Evolutionary conservation across 2,888 invertebrate genomes (phyloP).

Genomic region (Nomada flava): DNA sequence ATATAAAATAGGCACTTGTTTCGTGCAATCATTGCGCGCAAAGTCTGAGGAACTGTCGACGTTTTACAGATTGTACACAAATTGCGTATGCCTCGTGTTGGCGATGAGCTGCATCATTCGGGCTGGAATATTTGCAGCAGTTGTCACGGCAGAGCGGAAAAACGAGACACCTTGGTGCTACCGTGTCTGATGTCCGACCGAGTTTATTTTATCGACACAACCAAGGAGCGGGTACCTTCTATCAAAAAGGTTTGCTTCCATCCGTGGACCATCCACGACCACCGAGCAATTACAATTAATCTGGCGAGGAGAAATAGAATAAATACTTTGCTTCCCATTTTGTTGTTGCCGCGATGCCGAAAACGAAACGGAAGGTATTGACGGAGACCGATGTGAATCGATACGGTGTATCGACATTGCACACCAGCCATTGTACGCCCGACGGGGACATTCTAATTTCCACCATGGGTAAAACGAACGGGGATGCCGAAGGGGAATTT

Average conservation of each 20-base stretch:
- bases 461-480: conserved; percentile 95
- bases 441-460: conserved; percentile 98
- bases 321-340: no score
- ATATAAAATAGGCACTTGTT: background rate
- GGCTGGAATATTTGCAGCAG: conserved; percentile 99
- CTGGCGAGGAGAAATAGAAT: no score
- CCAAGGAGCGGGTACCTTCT: conserved; percentile 89
- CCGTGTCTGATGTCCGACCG: conserved; percentile 93
- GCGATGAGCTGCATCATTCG: conserved; percentile 97
- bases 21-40: background rate
- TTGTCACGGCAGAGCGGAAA: conserved; percentile 87
- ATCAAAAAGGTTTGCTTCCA: conserved; percentile 88
- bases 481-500: conserved; percentile 94
- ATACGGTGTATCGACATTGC: conserved; percentile 93
- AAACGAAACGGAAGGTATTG: conserved; percentile 30
- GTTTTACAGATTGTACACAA: conserved; percentile 92
- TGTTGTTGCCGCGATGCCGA: no score
- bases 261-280: no score
- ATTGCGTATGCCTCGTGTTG: conserved; percentile 90
- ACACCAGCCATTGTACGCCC: conserved; percentile 97
- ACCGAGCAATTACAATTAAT: background rate
- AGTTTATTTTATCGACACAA: conserved; percentile 93
- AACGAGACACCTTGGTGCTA: conserved; percentile 92
- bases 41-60: background rate
- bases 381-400: conserved; percentile 81